These are phyloP conservation scores for Onychorhynchus coronatus DNA, from an alignment of 2,113 vertebrate genomes.

Conservation along the genomic window DNA sequence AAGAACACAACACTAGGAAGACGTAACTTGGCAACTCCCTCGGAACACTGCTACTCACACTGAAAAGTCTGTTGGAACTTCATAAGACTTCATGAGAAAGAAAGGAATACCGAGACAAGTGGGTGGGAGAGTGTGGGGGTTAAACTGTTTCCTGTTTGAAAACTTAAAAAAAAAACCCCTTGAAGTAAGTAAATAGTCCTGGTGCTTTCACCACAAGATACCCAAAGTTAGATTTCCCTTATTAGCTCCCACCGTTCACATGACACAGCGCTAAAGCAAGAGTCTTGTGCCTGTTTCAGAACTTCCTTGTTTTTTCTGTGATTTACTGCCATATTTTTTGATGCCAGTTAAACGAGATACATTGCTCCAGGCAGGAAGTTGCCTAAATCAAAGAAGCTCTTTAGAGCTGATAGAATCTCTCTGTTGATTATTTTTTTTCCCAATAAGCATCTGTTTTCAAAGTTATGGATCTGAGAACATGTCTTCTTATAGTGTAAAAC, in stretches of 20 bases:
- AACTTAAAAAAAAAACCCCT: neutral
- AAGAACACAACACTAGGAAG: neutral
- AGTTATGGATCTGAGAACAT: neutral
- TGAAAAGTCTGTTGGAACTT: neutral
- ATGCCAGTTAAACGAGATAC: conserved; percentile 31
- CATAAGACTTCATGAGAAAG: neutral
- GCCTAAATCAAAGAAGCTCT: conserved; percentile 38
- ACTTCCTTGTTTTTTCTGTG: conserved; percentile 15
- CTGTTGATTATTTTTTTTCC: neutral
- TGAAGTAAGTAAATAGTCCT: neutral
- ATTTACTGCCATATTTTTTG: neutral
- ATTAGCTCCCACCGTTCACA: neutral
- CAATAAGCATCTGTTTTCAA: neutral
- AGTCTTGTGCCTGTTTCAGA: neutral
- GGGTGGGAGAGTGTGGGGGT: neutral
- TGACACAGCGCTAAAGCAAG: neutral
- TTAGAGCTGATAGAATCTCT: neutral
- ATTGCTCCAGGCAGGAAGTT: conserved; percentile 31
- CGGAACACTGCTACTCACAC: neutral
- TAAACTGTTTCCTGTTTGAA: neutral
- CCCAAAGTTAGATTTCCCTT: neutral
- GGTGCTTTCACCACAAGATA: neutral
- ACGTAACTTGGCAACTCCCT: neutral
- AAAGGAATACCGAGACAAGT: neutral
- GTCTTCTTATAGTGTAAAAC: neutral